These are phyloP conservation scores for Drosophila bipectinata DNA, from an alignment of 1,140 invertebrate genomes.

Conservation along the genomic window DNA sequence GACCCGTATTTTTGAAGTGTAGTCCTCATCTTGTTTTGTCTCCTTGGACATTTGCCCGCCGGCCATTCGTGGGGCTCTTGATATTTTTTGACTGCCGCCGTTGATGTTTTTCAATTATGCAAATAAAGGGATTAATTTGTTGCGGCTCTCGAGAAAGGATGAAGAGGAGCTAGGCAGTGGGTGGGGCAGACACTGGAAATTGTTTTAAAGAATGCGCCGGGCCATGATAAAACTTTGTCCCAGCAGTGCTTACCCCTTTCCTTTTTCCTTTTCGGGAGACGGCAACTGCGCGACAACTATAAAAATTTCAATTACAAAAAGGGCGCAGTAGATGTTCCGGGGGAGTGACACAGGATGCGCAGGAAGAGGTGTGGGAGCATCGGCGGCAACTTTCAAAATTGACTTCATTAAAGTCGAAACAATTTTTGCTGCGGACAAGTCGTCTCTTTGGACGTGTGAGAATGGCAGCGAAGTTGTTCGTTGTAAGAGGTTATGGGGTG, in stretches of 20 bases:
- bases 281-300: slow-evolving; percentile 71
- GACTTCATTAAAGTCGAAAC: slow-evolving; percentile 78
- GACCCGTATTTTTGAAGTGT: slow-evolving; percentile 8
- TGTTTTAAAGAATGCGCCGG: slow-evolving; percentile 73
- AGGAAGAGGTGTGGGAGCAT: not conserved
- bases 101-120: slow-evolving; percentile 82
- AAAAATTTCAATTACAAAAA: slow-evolving; percentile 79
- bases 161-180: not conserved
- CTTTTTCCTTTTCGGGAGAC: slow-evolving; percentile 26
- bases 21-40: not conserved
- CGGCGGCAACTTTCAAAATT: slow-evolving; percentile 50
- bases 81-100: slow-evolving; percentile 70
- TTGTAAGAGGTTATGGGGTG: not conserved
- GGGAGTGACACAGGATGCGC: not conserved
- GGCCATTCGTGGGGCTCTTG: slow-evolving; percentile 61
- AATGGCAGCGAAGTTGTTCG: slow-evolving; percentile 22
- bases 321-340: slow-evolving; percentile 10
- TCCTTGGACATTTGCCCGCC: slow-evolving; percentile 25
- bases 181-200: slow-evolving; percentile 47
- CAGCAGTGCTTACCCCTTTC: slow-evolving; percentile 4
- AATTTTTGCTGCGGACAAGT: slow-evolving; percentile 53
- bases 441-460: slow-evolving; percentile 44
- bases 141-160: slow-evolving; percentile 32
- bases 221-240: slow-evolving; percentile 68
- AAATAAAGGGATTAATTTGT: slow-evolving; percentile 82